phyloP scores from a whole-genome alignment of 2,888 invertebrate genomes.

The Crocallis elinguaria region DNA sequence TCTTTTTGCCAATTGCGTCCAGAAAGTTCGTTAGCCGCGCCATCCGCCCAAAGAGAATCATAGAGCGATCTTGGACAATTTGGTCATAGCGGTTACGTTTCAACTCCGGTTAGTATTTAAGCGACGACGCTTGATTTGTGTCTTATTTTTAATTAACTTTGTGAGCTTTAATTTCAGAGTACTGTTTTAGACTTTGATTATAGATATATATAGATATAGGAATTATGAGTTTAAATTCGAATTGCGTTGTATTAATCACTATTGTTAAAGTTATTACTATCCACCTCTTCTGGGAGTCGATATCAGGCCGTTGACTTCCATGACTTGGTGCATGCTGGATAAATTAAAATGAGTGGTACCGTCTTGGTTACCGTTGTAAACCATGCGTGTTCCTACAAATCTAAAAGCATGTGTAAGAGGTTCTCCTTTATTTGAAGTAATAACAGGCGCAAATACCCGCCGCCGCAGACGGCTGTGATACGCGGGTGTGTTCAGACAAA shows the following conservation, averaged over 20 bases:
- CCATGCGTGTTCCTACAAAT: not conserved
- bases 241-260: no score
- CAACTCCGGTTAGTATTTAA: not conserved
- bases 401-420: not conserved
- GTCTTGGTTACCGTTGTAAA: not conserved
- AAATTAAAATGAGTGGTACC: not conserved
- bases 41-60: not conserved
- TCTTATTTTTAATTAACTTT: no score
- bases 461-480: not conserved
- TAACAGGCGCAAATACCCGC: not conserved
- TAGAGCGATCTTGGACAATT: slow-evolving; percentile 1
- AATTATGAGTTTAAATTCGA: no score
- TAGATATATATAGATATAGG: no score
- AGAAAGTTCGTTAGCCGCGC: slow-evolving; percentile 9
- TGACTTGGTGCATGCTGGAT: no score
- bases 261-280: no score
- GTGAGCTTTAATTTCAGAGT: no score
- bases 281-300: no score
- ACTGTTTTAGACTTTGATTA: no score
- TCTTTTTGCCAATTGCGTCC: not conserved
- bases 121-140: not conserved
- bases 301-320: no score
- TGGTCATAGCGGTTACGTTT: not conserved
- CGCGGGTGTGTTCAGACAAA: not conserved
- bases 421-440: not conserved